Base-by-base conservation (phyloP, 2,113 vertebrate species). In the Rousettus leschenaultii region DNA sequence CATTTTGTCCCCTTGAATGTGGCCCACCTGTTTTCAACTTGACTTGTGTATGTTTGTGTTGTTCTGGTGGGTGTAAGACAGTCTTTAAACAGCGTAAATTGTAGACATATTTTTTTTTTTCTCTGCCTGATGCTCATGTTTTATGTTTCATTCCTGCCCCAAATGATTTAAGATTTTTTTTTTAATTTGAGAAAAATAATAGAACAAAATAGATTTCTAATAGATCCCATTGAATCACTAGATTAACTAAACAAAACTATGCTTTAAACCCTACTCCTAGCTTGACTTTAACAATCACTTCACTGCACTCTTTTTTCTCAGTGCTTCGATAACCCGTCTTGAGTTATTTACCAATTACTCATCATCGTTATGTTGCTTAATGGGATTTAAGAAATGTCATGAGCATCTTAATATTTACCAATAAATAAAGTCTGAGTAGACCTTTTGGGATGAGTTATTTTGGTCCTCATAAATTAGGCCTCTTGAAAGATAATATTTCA, bases 401-500 rank as follows among this genome's bases (percentile, higher is more conserved):
- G 70, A 79, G 22, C 94, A 3, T 28, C 1, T 0, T 78, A 97
- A 63, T 33, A 97, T 82, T 75, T 95, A 57, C 38, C 28, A 66
- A 28, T 40, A 94, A 96, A 97, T 15, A 15, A 70, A 38, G 2
- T 92, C 26, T 57, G 78, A 85, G 71, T 24, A 86, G 86, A 83
- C 9, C 71, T 53, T 85, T 35, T 28, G 40, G 30, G 0, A 63
- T 75, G 55, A 80, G 61, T 90, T 79, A 40, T 80, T 94, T 94
- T 94, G 73, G 86, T 96, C 0, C 18, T 94, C 53, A 48, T 66
- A 97, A 96, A 63, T 55, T 92, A 96, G 35, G 16, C 53, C 84
- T 97, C 75, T 97, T 95, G 30, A 96, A 97, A 98, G 24, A 59
- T 55, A 96, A 40, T 91, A 93, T 96, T 97, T 89, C 93, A 97